Evolutionary conservation across 2,888 invertebrate genomes (phyloP), one percentile per base, ranked within the genome.

Genomic region (Parelbella ahira): DNA sequence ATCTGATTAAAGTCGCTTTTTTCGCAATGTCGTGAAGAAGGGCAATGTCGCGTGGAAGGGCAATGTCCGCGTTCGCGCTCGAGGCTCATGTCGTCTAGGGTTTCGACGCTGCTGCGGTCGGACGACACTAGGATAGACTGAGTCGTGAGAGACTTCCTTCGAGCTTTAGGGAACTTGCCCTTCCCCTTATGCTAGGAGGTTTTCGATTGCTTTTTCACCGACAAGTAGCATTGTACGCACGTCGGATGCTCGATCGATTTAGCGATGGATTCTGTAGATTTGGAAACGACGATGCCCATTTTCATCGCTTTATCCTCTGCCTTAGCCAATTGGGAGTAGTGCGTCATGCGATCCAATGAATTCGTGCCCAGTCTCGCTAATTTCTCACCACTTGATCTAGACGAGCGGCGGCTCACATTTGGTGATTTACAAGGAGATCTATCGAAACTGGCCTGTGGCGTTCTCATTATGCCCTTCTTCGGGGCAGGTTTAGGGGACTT

Each of bases 211-310:
- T 78, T 83, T 63, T 91, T 91, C 41, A 89, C 89, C 44, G 92
- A 91, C 25, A 93, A 89, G 72, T 93, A 90, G 64, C 93, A 93
- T 63, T 93, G 92, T 55, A 93, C 92, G 77, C 93, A 93, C 12
- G 92, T 92, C 29, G 92, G 91, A 44, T 91, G 90, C 50, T 93
- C 93, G 41, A 93, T 90, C 6, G 89, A 83, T 58, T 82, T 81
- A 6, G 84, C 76, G 28, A 89, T 88, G 0, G 88, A 88, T 56
- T 89, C 89, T 1, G 89, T 89, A 1, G 89, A 89, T 50, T 88
- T 88, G 0, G 89, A 80, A 0, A 89, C 88, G 20, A 90, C 90
- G 34, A 90, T 90, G 1, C 88, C 88, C 81, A 88, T 87, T 63
- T 78, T 81, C 45, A 86, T 80, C 2, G 88, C 88, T 51, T 87